phyloP scores from a whole-genome alignment of 2,888 invertebrate species.

The Cheiracanthium punctorium region DNA sequence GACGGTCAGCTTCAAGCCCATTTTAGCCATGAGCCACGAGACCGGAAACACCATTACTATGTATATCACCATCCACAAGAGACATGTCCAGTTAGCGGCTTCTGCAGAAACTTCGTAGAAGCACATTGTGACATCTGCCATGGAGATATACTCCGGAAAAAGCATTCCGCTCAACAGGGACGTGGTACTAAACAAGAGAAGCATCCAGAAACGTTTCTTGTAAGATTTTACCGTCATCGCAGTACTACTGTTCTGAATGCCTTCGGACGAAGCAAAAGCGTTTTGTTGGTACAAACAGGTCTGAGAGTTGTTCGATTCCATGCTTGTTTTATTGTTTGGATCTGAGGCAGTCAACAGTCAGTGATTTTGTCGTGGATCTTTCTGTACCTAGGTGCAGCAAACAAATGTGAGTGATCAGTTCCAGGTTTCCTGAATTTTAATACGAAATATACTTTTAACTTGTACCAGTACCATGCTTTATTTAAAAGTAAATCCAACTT shows the following conservation, averaged over 20 bases:
- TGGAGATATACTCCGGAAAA: constrained; percentile 97
- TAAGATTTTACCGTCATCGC: constrained; percentile 76
- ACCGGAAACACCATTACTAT: constrained; percentile 98
- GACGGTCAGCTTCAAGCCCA: constrained; percentile 79
- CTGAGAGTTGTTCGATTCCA: no score
- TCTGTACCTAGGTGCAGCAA: no score
- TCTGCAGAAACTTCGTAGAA: constrained; percentile 76
- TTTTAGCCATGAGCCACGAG: constrained; percentile 94
- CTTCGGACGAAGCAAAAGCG: background rate
- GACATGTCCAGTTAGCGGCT: constrained; percentile 95
- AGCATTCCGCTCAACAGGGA: constrained; percentile 95
- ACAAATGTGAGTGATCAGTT: no score
- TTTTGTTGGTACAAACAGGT: no score
- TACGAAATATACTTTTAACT: no score
- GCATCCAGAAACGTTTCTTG: constrained; percentile 87
- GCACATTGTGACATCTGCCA: constrained; percentile 86
- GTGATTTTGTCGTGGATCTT: no score
- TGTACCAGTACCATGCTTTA: no score
- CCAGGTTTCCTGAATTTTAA: no score
- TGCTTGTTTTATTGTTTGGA: no score
- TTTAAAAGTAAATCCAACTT: no score
- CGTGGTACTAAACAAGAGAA: constrained; percentile 89
- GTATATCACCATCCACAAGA: constrained; percentile 97
- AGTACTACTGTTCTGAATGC: background rate
- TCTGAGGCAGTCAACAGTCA: no score